phyloP scores from a whole-genome alignment of 2,797 vertebrate species.

The Tachyglossus aculeatus region DNA sequence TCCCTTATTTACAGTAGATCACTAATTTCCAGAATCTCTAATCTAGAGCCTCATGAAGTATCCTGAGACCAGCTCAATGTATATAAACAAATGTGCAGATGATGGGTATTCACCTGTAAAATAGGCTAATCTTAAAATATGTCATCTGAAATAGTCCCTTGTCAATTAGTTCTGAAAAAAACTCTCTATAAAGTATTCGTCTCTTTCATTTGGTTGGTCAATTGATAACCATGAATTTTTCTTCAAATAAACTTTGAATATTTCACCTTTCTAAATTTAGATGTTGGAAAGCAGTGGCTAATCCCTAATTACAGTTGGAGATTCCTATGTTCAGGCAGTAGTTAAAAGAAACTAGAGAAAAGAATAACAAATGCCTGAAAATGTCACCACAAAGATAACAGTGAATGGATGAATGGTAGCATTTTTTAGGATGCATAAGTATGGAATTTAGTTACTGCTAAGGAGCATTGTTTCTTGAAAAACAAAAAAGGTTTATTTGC shows the following conservation, averaged over 20 bases:
- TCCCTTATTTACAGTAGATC: conserved; percentile 1
- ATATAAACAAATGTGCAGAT: no score
- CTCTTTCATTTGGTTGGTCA: background rate
- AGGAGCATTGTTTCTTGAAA: background rate
- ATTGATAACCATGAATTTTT: conserved; percentile 16
- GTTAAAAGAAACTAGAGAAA: conserved; percentile 10
- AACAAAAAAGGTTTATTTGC: conserved; percentile 11
- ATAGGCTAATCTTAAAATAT: no score
- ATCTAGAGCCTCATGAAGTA: no score
- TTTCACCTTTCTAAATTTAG: background rate
- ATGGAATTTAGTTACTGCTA: background rate
- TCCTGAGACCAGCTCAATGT: no score
- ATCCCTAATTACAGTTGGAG: background rate
- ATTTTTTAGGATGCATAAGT: background rate
- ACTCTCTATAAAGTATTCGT: no score
- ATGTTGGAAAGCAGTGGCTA: background rate
- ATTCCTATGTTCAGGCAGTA: background rate
- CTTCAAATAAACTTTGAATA: background rate
- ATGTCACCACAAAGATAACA: background rate
- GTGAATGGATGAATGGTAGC: background rate
- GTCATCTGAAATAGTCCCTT: no score
- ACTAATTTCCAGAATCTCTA: no score
- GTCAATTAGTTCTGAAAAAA: no score
- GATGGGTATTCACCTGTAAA: no score
- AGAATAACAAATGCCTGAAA: background rate